Percentiles rank a stretch among this genome's conserved stretches.
These are phyloP conservation scores for Tethya wilhelma DNA, from an alignment of 37 sponge, comb jelly and placozoan species.

Conservation along the genomic window DNA sequence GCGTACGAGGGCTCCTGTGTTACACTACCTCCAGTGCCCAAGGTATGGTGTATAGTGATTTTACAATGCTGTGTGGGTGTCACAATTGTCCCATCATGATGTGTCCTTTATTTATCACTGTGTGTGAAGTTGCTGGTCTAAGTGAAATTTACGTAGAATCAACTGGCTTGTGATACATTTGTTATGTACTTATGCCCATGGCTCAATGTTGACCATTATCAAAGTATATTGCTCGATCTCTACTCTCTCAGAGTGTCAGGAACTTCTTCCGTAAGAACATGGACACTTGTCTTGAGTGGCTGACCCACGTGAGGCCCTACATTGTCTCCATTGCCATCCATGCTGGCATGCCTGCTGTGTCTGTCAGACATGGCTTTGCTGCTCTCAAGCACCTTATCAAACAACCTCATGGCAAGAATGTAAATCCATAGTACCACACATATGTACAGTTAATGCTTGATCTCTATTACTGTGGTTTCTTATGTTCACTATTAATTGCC, in stretches of 20 bases:
- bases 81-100: too few relatives aligned
- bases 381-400: slow-evolving; percentile 50
- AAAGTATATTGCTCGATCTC: not conserved
- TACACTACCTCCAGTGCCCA: slow-evolving; percentile 76
- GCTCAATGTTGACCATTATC: too few relatives aligned
- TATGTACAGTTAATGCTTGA: not conserved
- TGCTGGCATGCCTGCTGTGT: slow-evolving; percentile 84
- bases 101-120: too few relatives aligned
- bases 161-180: too few relatives aligned
- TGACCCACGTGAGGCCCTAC: slow-evolving; percentile 68
- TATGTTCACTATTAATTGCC: not conserved
- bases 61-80: too few relatives aligned
- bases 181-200: too few relatives aligned
- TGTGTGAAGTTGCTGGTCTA: too few relatives aligned
- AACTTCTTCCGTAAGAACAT: slow-evolving; percentile 90
- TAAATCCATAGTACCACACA: not conserved
- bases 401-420: slow-evolving; percentile 6
- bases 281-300: slow-evolving; percentile 90
- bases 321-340: slow-evolving; percentile 87
- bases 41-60: too few relatives aligned
- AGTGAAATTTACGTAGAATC: too few relatives aligned
- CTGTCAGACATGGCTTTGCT: slow-evolving; percentile 81
- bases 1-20: slow-evolving; percentile 90
- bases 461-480: not conserved
- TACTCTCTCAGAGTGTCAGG: slow-evolving; percentile 58